Base-by-base conservation (phyloP, 2,888 invertebrate genomes). In the Andrena minutula region DNA sequence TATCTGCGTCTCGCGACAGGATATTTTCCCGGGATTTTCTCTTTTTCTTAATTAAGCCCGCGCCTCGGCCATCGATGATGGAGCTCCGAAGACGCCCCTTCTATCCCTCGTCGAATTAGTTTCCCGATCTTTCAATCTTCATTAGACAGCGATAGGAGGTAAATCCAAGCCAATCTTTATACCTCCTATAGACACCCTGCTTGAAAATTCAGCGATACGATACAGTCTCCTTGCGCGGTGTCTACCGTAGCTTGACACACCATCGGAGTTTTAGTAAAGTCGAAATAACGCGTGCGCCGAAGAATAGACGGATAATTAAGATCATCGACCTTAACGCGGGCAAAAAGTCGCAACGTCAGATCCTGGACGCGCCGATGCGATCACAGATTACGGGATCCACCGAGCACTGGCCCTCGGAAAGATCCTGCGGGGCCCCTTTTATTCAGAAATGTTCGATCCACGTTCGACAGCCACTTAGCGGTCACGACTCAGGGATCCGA, bases 381-480 rank as follows among this genome's bases (percentile, higher is more conserved):
- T 71, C 41, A 6, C 61, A 65, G 76, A 79, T 82, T 64, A 78
- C 30, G 74, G 23, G 56, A 82, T 83, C 73, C n/a, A 61, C 23
- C 53, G 53, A 26, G 61, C 51, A 8, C 28, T 49, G 72, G 68
- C 35, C 60, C 51, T 64, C 51, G 64, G 53, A 28, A 28, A 47
- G 65, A 71, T 80, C 80, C 56, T 68, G 74, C 53, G 49, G 49
- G 56, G 53, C 66, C 72, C 63, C 73, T 84, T 79, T 79, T 78
- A 86, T 80, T 84, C 63, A 68, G 81, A 88, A 83, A 83, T 65
- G 82, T 81, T 79, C 82, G 85, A 86, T 72, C 79, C 80, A 71
- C 84, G 80, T 80, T 87, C 85, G 86, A 84, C 84, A 81, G 80
- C 86, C 89, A 90, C 89, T 90, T 89, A 86, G 84, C 79, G 77